Percentiles rank a stretch among this genome's conserved stretches.
phyloP scores from a whole-genome alignment of 2,113 vertebrate species.

The Sphyrna mokarran region DNA sequence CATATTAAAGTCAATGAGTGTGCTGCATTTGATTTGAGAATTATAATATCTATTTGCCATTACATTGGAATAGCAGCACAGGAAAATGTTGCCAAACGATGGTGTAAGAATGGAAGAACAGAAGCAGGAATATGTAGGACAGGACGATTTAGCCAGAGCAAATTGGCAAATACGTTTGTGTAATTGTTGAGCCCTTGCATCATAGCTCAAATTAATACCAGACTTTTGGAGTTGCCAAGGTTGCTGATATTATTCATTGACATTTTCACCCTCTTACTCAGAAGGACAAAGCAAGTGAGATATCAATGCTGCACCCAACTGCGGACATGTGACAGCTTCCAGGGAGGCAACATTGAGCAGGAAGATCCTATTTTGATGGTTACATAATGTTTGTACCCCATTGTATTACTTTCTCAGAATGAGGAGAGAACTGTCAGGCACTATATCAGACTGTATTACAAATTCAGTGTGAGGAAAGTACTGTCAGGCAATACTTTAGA shows the following conservation, averaged over 20 bases:
- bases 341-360: not conserved
- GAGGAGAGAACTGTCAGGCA: not conserved
- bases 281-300: not conserved
- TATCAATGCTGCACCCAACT: not conserved
- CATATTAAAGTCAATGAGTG: not conserved
- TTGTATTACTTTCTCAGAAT: too few species aligned
- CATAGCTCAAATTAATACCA: not conserved
- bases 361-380: not conserved
- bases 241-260: not conserved
- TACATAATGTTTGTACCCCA: not conserved
- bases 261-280: not conserved
- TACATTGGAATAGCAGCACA: not conserved
- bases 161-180: not conserved
- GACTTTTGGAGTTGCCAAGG: not conserved
- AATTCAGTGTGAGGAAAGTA: too few species aligned
- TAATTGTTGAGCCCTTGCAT: not conserved
- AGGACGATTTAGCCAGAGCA: not conserved
- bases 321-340: not conserved
- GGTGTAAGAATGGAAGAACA: not conserved
- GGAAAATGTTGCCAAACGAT: not conserved
- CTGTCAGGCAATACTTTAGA: not conserved
- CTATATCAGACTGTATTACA: not conserved
- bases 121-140: not conserved
- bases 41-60: not conserved
- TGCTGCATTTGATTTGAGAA: not conserved